Evolutionary conservation across 2,797 vertebrate species (phyloP).

Genomic region (Crocodylus rhombifer): DNA sequence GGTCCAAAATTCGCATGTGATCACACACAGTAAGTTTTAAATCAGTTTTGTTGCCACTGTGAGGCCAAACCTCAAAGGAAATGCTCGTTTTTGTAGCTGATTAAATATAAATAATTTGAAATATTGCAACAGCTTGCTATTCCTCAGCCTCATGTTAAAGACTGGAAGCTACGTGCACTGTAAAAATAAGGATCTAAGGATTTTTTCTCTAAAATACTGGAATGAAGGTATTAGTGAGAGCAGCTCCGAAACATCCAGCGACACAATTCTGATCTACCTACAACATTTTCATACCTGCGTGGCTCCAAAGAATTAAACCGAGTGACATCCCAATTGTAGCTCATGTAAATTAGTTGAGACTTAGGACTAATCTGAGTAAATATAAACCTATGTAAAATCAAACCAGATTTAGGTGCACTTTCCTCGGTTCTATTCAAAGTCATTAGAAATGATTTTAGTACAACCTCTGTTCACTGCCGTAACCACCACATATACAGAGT

Average conservation of each 20-base stretch:
- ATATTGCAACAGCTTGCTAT: conserved; percentile 10
- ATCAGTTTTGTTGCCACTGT: conserved; percentile 51
- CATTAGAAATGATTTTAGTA: background rate
- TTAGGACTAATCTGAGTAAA: background rate
- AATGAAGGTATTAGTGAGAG: conserved; percentile 27
- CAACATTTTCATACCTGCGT: background rate
- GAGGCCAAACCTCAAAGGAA: conserved; percentile 49
- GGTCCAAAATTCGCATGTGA: conserved; percentile 15
- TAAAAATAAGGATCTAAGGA: conserved; percentile 36
- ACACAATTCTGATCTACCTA: background rate
- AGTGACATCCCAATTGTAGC: background rate
- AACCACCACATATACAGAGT: background rate
- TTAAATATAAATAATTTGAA: conserved; percentile 58
- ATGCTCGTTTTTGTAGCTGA: conserved; percentile 32
- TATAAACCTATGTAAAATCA: rapidly evolving
- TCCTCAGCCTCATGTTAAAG: background rate
- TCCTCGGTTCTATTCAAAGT: background rate
- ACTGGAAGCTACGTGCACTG: background rate
- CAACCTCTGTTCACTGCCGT: background rate
- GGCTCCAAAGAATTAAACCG: background rate
- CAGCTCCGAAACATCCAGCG: background rate
- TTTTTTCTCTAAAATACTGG: conserved; percentile 1
- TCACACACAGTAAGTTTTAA: conserved; percentile 51
- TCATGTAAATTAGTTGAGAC: background rate
- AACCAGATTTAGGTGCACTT: background rate